These are phyloP conservation scores for Drosophila mettleri DNA, from an alignment of 2,888 invertebrate species.

Conservation along the genomic window DNA sequence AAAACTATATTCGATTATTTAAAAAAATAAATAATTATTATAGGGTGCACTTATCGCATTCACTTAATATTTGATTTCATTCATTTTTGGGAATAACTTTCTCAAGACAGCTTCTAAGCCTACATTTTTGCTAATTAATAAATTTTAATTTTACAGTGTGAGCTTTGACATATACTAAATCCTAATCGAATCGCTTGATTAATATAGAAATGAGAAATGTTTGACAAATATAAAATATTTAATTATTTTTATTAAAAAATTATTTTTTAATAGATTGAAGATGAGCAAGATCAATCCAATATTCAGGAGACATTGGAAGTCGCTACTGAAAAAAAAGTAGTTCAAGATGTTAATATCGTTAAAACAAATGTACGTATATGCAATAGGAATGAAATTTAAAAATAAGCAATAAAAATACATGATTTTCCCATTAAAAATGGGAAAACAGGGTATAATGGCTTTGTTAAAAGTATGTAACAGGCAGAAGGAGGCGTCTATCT, in stretches of 20 bases:
- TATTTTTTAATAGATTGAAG: constrained; percentile 21
- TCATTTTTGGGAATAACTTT: not conserved
- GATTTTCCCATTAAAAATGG: not conserved
- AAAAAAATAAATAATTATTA: not conserved
- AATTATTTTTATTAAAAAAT: not conserved
- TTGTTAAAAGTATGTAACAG: too few relatives aligned
- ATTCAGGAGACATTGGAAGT: not conserved
- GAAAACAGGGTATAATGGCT: too few relatives aligned
- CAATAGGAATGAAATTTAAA: too few relatives aligned
- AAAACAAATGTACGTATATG: constrained; percentile 31
- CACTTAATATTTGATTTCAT: not conserved
- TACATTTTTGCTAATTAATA: too few relatives aligned
- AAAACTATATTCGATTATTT: not conserved
- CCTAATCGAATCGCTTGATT: not conserved
- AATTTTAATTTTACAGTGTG: not conserved
- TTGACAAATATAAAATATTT: not conserved
- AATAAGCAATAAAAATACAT: not conserved
- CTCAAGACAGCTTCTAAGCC: not conserved
- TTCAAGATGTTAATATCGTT: constrained; percentile 1
- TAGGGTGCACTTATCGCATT: not conserved
- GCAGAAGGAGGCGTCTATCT: too few relatives aligned
- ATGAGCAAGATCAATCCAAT: constrained; percentile 1
- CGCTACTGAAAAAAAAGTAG: not conserved
- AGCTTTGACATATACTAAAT: not conserved
- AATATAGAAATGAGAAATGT: not conserved